Base-by-base conservation (phyloP, 2,113 vertebrate species). In the Lontra canadensis region DNA sequence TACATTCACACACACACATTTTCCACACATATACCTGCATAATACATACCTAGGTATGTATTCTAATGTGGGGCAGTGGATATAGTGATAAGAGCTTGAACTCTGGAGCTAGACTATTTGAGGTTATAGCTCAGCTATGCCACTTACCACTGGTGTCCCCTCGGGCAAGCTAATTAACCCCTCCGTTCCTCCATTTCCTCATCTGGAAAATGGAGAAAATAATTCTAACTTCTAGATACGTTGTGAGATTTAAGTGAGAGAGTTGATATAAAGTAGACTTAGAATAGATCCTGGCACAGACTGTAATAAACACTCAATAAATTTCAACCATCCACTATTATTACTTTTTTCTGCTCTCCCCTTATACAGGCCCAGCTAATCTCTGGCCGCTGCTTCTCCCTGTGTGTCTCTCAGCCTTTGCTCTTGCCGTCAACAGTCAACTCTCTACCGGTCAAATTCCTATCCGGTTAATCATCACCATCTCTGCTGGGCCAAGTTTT, bases 381-480 rank as follows among this genome's bases (percentile, higher is more conserved):
- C 47, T 49, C 71, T 47, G 21, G 18, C 29, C 47, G 74, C 7
- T 61, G 63, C 21, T 20, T 65, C 29, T 63, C 39, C 15, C 39
- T 34, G 1, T 49, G 20, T 39, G 14, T 85, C 44, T 85, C 42
- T 93, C 25, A 92, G 42, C 3, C 36, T 84, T 69, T 92, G 14
- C 7, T 36, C 21, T 89, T 61, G 23, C 36, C 59, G 4, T 89
- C 39, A 95, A 88, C 42, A 90, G 44, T 61, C 55, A 94, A 31
- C 69, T 31, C 23, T 79, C 57, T 67, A 34, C n/a, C 87, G 49
- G 71, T 93, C 80, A 92, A 96, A 96, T 90, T 93, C 55, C 86
- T 94, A 6, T 34, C 9, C 5, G 80, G 91, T 95, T 97, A 89
- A 95, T 96, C 86, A 97, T 95, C 52, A 80, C 67, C 42, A 18